phyloP scores from a whole-genome alignment of 2,888 invertebrate genomes.

The Hemaris fuciformis region DNA sequence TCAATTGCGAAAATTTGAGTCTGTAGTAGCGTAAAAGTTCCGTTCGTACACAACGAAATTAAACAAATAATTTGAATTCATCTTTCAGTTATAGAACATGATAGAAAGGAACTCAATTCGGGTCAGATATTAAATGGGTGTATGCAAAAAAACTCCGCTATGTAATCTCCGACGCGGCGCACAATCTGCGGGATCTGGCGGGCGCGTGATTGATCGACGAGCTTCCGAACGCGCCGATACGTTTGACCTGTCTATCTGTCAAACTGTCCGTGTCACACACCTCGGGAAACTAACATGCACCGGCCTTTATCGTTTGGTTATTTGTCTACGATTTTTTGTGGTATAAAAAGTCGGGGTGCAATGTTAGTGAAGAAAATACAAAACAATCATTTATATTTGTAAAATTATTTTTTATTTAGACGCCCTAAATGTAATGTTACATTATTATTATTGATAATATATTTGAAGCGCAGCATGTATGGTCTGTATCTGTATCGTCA shows the following conservation, averaged over 20 bases:
- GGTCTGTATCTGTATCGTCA: too few species aligned
- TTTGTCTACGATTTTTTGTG: background rate
- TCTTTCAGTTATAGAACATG: too few species aligned
- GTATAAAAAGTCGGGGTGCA: background rate
- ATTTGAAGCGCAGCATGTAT: too few species aligned
- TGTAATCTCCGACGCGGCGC: conserved; percentile 1
- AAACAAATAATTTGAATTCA: background rate
- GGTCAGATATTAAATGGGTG: background rate
- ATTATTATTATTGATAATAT: too few species aligned
- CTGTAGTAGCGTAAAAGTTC: too few species aligned
- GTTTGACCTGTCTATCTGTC: conserved; percentile 57
- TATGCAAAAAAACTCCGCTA: conserved; percentile 17
- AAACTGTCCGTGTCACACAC: conserved; percentile 39
- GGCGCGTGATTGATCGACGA: conserved; percentile 66
- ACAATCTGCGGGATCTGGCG: conserved; percentile 59
- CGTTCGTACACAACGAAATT: too few species aligned
- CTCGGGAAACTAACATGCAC: conserved; percentile 3
- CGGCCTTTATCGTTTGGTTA: conserved; percentile 3
- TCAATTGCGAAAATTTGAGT: too few species aligned
- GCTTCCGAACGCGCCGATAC: conserved; percentile 59
- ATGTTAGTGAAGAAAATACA: background rate
- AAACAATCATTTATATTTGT: too few species aligned
- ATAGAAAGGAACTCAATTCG: background rate
- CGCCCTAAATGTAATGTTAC: too few species aligned
- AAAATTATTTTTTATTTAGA: too few species aligned